These are phyloP conservation scores for Zingel zingel DNA, from an alignment of 2,113 vertebrate genomes.

Conservation along the genomic window DNA sequence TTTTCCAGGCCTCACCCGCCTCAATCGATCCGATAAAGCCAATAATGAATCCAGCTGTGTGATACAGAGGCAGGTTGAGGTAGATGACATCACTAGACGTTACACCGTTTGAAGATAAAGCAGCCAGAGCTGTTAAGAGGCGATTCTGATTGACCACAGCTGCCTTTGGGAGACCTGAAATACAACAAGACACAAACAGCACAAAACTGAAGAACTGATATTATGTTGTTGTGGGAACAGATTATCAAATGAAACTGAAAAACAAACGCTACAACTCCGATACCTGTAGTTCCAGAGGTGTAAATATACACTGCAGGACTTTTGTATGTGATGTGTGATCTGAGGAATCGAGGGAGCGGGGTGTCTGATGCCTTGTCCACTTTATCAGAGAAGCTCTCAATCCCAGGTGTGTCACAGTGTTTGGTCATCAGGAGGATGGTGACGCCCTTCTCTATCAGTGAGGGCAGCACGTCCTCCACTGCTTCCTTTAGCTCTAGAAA, in stretches of 20 bases:
- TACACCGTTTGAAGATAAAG: slow-evolving; percentile 68
- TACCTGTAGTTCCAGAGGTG: slow-evolving; percentile 94
- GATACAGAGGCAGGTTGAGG: slow-evolving; percentile 88
- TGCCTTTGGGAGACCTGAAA: slow-evolving; percentile 90
- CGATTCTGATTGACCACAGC: slow-evolving; percentile 86
- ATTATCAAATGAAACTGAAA: background rate
- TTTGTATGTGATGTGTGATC: slow-evolving; percentile 83
- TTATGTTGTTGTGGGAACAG: no score
- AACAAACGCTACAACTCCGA: background rate
- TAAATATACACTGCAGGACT: slow-evolving; percentile 90
- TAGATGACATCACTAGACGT: slow-evolving; percentile 83
- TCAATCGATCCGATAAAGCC: slow-evolving; percentile 86
- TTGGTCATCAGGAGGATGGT: slow-evolving; percentile 85
- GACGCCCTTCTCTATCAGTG: slow-evolving; percentile 82
- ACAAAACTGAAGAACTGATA: background rate
- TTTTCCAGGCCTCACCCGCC: slow-evolving; percentile 75
- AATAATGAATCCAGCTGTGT: slow-evolving; percentile 87
- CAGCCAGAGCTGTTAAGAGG: slow-evolving; percentile 71
- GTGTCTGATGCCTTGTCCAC: slow-evolving; percentile 82
- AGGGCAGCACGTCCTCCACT: slow-evolving; percentile 87
- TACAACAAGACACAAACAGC: background rate
- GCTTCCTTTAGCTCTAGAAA: slow-evolving; percentile 83
- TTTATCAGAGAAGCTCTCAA: slow-evolving; percentile 84
- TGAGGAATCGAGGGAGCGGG: slow-evolving; percentile 80
- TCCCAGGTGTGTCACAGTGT: slow-evolving; percentile 79